phyloP scores from a whole-genome alignment of 2,888 invertebrate species.

The Danaus chrysippus region DNA sequence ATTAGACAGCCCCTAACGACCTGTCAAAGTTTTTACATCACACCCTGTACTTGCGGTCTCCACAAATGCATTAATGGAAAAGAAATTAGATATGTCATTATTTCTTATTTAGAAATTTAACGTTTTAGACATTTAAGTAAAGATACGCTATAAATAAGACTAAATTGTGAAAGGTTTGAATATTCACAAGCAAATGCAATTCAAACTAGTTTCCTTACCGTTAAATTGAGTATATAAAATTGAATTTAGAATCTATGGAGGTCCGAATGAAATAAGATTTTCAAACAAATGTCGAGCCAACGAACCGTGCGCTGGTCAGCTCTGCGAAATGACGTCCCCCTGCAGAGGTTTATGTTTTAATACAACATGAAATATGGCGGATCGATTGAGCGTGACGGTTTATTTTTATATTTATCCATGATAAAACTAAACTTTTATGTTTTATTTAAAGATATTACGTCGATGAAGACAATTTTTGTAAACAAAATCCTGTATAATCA shows the following conservation, averaged over 20 bases:
- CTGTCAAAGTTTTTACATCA: constrained; percentile 66
- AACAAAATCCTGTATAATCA: background rate
- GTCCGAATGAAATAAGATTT: constrained; percentile 38
- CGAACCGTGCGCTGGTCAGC: constrained; percentile 44
- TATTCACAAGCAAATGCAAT: constrained; percentile 3
- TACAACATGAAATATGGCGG: constrained; percentile 17
- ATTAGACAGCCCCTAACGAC: constrained; percentile 64
- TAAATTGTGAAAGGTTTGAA: background rate
- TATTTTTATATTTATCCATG: constrained; percentile 1
- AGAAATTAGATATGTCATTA: background rate
- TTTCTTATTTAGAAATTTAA: background rate
- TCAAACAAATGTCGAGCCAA: constrained; percentile 54
- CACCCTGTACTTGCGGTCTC: constrained; percentile 27
- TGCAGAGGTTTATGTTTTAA: constrained; percentile 19
- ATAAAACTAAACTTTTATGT: background rate
- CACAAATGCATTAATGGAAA: constrained; percentile 9
- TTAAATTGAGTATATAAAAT: constrained; percentile 44
- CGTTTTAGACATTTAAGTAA: background rate
- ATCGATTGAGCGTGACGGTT: constrained; percentile 17
- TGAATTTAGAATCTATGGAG: constrained; percentile 42
- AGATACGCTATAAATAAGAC: background rate
- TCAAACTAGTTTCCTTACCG: constrained; percentile 19
- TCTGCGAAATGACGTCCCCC: constrained; percentile 26
- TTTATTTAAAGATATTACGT: too few species aligned
- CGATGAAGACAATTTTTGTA: background rate